Evolutionary conservation across 2,113 vertebrate species (phyloP), one percentile per base, ranked within the genome.

Genomic region (Anoura caudifer): DNA sequence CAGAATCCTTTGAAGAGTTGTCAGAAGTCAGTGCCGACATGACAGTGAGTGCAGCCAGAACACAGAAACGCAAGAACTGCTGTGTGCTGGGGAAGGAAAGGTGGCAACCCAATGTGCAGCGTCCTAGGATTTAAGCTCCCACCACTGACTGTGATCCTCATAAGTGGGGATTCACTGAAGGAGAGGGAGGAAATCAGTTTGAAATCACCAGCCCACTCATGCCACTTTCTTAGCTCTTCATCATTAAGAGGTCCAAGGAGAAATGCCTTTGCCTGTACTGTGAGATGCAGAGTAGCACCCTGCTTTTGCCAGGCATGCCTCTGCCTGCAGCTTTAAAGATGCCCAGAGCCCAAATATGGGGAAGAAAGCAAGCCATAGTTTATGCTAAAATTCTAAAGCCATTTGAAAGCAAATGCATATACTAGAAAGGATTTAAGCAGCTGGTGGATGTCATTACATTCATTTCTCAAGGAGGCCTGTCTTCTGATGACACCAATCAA

Each of bases 311-410:
- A 97, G 97, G 95, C 96, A 95, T 85, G 95, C 97, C 94, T 98
- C 97, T 98, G 96, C 97, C 96, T 97, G 97, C 92, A 97, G 97
- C 98, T 98, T 97, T 94, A 96, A 97, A 97, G 98, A 98, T 96
- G 96, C 98, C 97, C 98, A 97, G 97, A 97, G 95, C 91, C 96
- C 98, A 97, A 96, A 96, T 93, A 96, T 96, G 75, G 97, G 94
- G 98, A 98, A 98, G 98, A 98, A 98, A 98, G 95, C 97, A 98
- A 98, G 97, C 96, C 94, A 86, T 98, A 95, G 94, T 98, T 97
- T 98, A 98, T 98, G 98, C 97, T 98, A 98, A 98, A 98, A 98
- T 92, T 97, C 97, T 98, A 98, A 98, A 98, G 97, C 97, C 97
- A 98, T 98, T 98, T 97, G 97, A 98, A 98, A 98, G 98, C 3